Evolutionary conservation across 2,888 invertebrate genomes (phyloP).

Genomic region (Agonum fuliginosum): DNA sequence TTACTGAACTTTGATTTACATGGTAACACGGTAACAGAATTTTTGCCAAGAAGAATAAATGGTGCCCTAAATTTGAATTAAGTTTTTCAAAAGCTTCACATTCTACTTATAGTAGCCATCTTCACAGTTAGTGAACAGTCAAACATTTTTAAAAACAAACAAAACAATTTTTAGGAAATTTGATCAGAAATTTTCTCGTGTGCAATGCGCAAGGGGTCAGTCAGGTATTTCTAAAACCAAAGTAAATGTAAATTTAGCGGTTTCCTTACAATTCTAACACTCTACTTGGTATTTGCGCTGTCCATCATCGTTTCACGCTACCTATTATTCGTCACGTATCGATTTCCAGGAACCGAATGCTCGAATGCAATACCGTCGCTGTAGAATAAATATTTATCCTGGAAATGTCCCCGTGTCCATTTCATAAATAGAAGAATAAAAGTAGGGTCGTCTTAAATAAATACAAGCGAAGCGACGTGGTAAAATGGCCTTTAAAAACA

Average conservation of each 20-base stretch:
- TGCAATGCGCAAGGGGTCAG: too few species aligned
- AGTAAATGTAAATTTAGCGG: not conserved
- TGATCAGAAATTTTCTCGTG: too few species aligned
- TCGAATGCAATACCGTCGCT: slow-evolving; percentile 37
- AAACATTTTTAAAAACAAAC: too few species aligned
- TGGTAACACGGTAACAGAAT: too few species aligned
- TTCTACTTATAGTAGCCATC: too few species aligned
- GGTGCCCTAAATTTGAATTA: too few species aligned
- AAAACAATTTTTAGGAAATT: too few species aligned
- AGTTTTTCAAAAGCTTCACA: too few species aligned
- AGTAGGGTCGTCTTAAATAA: slow-evolving; percentile 69
- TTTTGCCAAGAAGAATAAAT: too few species aligned
- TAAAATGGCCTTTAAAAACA: slow-evolving; percentile 39
- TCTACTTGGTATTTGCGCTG: slow-evolving; percentile 8
- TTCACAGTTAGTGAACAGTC: too few species aligned
- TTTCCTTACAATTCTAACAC: not conserved
- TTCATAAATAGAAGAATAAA: slow-evolving; percentile 68
- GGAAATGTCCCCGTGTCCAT: slow-evolving; percentile 71
- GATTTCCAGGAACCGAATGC: slow-evolving; percentile 28
- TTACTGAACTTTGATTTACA: too few species aligned
- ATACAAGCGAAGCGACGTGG: slow-evolving; percentile 63
- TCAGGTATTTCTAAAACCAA: too few species aligned
- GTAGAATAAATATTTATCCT: slow-evolving; percentile 72
- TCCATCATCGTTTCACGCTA: slow-evolving; percentile 4
- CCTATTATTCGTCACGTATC: slow-evolving; percentile 42